Evolutionary conservation across 2,888 invertebrate species (phyloP).

Genomic region (Nymphalis polychloros): DNA sequence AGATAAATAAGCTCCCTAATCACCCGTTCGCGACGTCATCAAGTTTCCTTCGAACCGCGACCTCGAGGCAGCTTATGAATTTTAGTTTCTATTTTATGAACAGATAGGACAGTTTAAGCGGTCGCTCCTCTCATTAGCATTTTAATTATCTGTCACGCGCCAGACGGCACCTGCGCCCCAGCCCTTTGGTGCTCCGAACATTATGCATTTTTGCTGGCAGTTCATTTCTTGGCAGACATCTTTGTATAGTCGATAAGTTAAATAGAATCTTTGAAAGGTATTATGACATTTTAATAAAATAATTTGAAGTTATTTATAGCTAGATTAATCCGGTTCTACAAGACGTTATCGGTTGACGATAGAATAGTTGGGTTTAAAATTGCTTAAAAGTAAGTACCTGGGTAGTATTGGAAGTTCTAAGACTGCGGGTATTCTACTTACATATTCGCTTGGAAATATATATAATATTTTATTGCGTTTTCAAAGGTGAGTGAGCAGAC

Average conservation of each 20-base stretch:
- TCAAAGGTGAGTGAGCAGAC: too few species aligned
- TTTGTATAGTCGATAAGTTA: conserved; percentile 31
- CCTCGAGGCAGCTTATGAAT: conserved; percentile 17
- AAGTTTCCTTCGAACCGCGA: conserved; percentile 6
- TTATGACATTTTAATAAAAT: neutral
- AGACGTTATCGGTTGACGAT: neutral
- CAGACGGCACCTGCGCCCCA: conserved; percentile 43
- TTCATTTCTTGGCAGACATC: conserved; percentile 37
- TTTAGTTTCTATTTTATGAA: conserved; percentile 30
- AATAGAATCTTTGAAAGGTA: conserved; percentile 19
- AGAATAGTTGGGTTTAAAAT: neutral
- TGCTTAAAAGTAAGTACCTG: too few species aligned
- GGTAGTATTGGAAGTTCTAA: too few species aligned
- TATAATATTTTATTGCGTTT: too few species aligned
- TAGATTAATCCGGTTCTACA: neutral
- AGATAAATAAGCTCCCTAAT: neutral
- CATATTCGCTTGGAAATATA: too few species aligned
- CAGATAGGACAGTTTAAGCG: conserved; percentile 28
- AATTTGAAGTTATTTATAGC: neutral
- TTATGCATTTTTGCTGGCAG: conserved; percentile 37
- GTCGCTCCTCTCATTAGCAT: conserved; percentile 67
- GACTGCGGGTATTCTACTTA: too few species aligned
- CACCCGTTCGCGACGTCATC: conserved; percentile 1
- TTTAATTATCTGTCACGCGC: conserved; percentile 69
- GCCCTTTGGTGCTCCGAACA: conserved; percentile 33